Evolutionary conservation across 2,888 invertebrate genomes (phyloP), one percentile per base, ranked within the genome.

Genomic region (Lamellibrachia columna): DNA sequence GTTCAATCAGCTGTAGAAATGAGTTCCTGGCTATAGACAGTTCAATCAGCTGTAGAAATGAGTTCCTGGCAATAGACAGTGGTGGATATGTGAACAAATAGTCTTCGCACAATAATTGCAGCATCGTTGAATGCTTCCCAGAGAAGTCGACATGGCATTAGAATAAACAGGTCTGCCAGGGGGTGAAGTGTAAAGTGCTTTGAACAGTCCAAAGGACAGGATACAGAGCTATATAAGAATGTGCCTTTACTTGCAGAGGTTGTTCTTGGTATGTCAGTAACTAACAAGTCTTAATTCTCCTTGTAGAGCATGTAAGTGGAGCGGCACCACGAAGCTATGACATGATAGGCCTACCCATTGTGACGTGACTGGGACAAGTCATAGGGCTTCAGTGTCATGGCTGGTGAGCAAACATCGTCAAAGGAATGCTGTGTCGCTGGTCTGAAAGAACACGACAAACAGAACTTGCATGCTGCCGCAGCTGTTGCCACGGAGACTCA

Each of bases 381-480:
- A 91, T 28, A 91, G 28, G 91, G 91, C 91, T 28, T n/a, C 28
- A 22, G 3, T 22, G 22, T 3, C 22, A 91, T 91, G 91, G 91
- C 91, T n/a, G 91, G 91, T 9, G 91, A 91, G 91, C 91, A 91
- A 22, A 91, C 22, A 4, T 91, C 91, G 40, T 91, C 91, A n/a
- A 91, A 91, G 91, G 91, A 91, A 28, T n/a, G 91, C 91, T 91
- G 91, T 28, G 91, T 91, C 91, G 40, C 91, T 28, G 91, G n/a
- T 7, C 40, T 91, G 91, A 91, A 28, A 28, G 91, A 91, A 6
- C 91, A 91, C 91, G 91, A 91, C 22, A 91, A 91, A 91, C 91
- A 91, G 11, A 91, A n/a, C 91, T 91, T 28, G 7, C 22, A 22
- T 28, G 91, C 91, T 3, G n/a, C 91, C 91, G 91, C 1, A 6